phyloP scores from a whole-genome alignment of 2,797 vertebrate genomes.

The Sciaenops ocellatus region DNA sequence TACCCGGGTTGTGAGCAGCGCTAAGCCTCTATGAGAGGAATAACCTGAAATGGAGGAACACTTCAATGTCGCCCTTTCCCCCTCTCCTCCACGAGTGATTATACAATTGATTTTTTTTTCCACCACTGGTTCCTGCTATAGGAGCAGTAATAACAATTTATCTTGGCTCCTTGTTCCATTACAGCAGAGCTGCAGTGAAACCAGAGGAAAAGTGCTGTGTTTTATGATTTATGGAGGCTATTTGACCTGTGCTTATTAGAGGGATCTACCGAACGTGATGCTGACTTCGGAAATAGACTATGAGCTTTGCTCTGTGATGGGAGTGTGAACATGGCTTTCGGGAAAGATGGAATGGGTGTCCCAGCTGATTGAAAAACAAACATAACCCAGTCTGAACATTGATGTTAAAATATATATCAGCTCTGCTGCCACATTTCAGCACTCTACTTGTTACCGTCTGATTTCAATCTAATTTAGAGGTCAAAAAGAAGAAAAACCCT shows the following conservation, averaged over 20 bases:
- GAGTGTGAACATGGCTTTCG: slow-evolving; percentile 52
- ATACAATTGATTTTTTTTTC: slow-evolving; percentile 85
- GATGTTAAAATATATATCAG: slow-evolving; percentile 44
- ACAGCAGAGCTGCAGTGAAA: slow-evolving; percentile 77
- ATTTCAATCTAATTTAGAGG: slow-evolving; percentile 37
- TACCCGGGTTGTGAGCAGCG: slow-evolving; percentile 49
- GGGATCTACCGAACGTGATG: slow-evolving; percentile 79
- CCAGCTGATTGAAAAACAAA: slow-evolving; percentile 72
- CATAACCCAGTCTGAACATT: slow-evolving; percentile 39
- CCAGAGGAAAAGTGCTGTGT: slow-evolving; percentile 78
- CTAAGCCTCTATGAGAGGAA: slow-evolving; percentile 75
- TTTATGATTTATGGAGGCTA: slow-evolving; percentile 87
- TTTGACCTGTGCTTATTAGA: slow-evolving; percentile 86
- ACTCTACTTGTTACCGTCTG: not conserved
- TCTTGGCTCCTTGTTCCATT: slow-evolving; percentile 86
- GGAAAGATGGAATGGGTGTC: slow-evolving; percentile 65
- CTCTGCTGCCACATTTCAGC: slow-evolving; percentile 22
- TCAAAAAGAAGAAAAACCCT: slow-evolving; percentile 27
- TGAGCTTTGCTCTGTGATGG: slow-evolving; percentile 63
- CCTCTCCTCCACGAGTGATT: slow-evolving; percentile 83
- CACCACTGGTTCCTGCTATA: slow-evolving; percentile 74
- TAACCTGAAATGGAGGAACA: slow-evolving; percentile 80
- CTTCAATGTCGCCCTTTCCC: slow-evolving; percentile 83
- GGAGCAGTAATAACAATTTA: slow-evolving; percentile 87
- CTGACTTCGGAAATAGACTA: slow-evolving; percentile 77